Conservation (phyloP, 1,140 invertebrate species). For the Lerema accius region DNA sequence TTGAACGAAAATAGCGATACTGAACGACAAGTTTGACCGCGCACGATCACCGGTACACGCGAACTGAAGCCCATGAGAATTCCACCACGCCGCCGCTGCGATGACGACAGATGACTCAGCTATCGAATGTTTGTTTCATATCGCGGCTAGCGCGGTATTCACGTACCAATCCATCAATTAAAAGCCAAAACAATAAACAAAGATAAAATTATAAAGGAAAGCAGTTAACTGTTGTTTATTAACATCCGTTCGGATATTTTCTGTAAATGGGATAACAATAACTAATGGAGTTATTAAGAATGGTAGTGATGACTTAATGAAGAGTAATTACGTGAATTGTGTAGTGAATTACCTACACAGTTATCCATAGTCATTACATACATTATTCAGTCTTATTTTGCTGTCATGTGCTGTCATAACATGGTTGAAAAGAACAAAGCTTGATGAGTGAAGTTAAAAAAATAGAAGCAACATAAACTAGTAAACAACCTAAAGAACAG, state of each 20-base stretch:
- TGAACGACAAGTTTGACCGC: slow-evolving; percentile 56
- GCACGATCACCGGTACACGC: slow-evolving; percentile 67
- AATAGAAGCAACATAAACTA: too few relatives aligned
- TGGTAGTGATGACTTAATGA: not conserved
- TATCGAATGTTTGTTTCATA: slow-evolving; percentile 57
- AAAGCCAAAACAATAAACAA: slow-evolving; percentile 41
- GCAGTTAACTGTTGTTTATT: slow-evolving; percentile 3
- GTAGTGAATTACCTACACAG: too few relatives aligned
- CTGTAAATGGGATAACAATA: not conserved
- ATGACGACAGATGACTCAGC: slow-evolving; percentile 76
- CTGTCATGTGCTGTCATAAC: too few relatives aligned
- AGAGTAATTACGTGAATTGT: too few relatives aligned
- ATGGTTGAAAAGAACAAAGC: too few relatives aligned
- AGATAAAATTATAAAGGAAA: slow-evolving; percentile 19
- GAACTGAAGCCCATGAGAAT: slow-evolving; percentile 56
- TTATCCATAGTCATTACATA: too few relatives aligned
- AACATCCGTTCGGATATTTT: slow-evolving; percentile 7
- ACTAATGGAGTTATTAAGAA: not conserved
- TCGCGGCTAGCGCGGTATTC: slow-evolving; percentile 40
- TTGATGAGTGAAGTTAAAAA: too few relatives aligned
- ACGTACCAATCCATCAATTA: slow-evolving; percentile 32
- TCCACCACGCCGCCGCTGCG: slow-evolving; percentile 28
- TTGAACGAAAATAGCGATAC: slow-evolving; percentile 60
- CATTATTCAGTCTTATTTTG: too few relatives aligned
- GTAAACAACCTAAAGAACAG: too few relatives aligned